Percentiles rank a stretch among this genome's conserved stretches.
Conservation (phyloP, 2,113 vertebrate genomes). For the Chroicocephalus ridibundus region DNA sequence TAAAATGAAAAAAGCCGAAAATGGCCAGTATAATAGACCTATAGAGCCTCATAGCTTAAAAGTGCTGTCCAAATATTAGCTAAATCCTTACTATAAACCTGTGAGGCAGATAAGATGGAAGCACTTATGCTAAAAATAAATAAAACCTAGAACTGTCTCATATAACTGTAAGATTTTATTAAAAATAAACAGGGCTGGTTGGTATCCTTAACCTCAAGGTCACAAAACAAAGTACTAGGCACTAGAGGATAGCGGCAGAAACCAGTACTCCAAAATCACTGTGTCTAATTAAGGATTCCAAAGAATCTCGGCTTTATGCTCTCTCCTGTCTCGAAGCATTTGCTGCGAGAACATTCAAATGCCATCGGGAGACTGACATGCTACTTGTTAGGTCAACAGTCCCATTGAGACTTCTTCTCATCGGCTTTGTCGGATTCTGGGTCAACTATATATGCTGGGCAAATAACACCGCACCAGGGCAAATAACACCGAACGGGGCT, state of each 20-base stretch:
- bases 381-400: constrained; percentile 62
- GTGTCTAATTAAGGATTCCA: constrained; percentile 60
- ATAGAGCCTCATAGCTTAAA: constrained; percentile 36
- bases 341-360: constrained; percentile 51
- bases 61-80: constrained; percentile 57
- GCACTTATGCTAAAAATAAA: constrained; percentile 52
- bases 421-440: not conserved
- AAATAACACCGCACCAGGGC: constrained; percentile 30
- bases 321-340: constrained; percentile 30
- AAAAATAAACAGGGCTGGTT: constrained; percentile 55
- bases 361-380: constrained; percentile 57
- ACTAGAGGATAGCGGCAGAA: constrained; percentile 8
- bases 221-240: constrained; percentile 34
- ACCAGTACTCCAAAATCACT: constrained; percentile 32
- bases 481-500: not conserved
- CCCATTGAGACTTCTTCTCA: constrained; percentile 41
- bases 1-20: not conserved
- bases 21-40: constrained; percentile 27
- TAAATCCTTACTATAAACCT: constrained; percentile 49
- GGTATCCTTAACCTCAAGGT: constrained; percentile 59
- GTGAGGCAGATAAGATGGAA: constrained; percentile 47
- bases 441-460: constrained; percentile 32
- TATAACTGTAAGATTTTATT: constrained; percentile 60
- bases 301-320: constrained; percentile 45
- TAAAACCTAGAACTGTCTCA: constrained; percentile 53